Percentiles rank a stretch among this genome's conserved stretches.
Evolutionary conservation across 2,113 vertebrate genomes (phyloP).

Genomic region (Microtus pennsylvanicus): DNA sequence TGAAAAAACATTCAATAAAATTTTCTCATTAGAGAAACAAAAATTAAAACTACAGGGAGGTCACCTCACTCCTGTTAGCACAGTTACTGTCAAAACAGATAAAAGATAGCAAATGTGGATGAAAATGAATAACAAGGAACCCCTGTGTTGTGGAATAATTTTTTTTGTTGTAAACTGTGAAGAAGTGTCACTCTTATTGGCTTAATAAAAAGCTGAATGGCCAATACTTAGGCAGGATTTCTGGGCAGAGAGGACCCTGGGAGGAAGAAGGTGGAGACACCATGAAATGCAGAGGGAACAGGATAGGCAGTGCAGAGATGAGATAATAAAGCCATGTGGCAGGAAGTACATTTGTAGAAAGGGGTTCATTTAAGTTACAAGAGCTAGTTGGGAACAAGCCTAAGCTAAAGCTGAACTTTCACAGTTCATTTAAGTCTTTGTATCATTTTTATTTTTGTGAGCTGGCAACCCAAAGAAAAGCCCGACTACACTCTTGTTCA

Average conservation of each 20-base stretch:
- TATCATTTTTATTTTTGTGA: neutral
- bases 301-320: neutral
- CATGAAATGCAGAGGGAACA: neutral
- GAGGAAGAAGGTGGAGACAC: neutral
- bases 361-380: neutral
- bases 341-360: neutral
- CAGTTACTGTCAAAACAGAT: neutral
- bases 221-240: neutral
- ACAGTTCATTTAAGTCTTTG: neutral
- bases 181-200: neutral
- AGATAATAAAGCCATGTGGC: neutral
- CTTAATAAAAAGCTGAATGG: neutral
- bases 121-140: neutral
- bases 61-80: neutral
- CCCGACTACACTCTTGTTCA: neutral
- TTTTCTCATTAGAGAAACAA: neutral
- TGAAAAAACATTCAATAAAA: neutral
- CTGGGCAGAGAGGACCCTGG: neutral
- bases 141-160: neutral
- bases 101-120: neutral
- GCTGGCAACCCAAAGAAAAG: neutral
- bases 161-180: neutral
- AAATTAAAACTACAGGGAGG: neutral
- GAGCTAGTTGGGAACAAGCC: neutral
- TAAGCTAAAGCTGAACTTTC: neutral